Base-by-base conservation (phyloP, 1,140 invertebrate species). In the Zaprionus africanus region DNA sequence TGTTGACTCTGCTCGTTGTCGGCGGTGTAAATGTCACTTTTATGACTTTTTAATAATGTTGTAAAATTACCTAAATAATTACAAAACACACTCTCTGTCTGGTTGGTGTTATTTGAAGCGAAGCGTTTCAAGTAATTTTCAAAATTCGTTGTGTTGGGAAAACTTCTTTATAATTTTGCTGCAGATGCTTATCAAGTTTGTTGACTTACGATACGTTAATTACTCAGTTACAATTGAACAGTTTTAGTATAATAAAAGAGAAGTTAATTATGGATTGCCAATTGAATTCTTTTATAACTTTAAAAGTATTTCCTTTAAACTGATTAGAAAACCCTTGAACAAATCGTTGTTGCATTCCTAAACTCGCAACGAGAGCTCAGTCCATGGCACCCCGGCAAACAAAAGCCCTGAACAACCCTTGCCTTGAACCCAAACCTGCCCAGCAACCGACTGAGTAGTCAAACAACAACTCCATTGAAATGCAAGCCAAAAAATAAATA, bases 41-140 rank as follows among this genome's bases (percentile, higher is more conserved):
- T 81, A 81, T 88, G 85, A 68, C 63, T 90, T 90, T 88, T 88
- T 90, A 90, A 88, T 90, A 84, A 84, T 90, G 76, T 90, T 81
- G 85, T 79, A 77, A 73, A 72, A 76, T 63, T 66, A 41, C 31
- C 57, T 13, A 74, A 74, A 74, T 68, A 78, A 78, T 74, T 74
- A 57, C 38, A 22, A 59, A 63, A 53, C 19, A 24, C 22, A 43
- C 49, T 46, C 26, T 36, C 17, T 26, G 12, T 4, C 34, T 36
- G 34, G n/a, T 5, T 19, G 22, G 24, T 64, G 22, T n/a, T 13
- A n/a, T 64, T 64, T 49, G 26, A 34, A 62, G 49, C 61, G 28
- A 24, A 53, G 31, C 24, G 58, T 56, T 56, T 56, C 53, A n/a
- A 15, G 26, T 26, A 13, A 28, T 56, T 56, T 56, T n/a, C 13